Evolutionary conservation across 37 sponge, comb jelly and placozoan genomes (phyloP), one percentile per base, ranked within the genome.

Genomic region (Geodia barretti): DNA sequence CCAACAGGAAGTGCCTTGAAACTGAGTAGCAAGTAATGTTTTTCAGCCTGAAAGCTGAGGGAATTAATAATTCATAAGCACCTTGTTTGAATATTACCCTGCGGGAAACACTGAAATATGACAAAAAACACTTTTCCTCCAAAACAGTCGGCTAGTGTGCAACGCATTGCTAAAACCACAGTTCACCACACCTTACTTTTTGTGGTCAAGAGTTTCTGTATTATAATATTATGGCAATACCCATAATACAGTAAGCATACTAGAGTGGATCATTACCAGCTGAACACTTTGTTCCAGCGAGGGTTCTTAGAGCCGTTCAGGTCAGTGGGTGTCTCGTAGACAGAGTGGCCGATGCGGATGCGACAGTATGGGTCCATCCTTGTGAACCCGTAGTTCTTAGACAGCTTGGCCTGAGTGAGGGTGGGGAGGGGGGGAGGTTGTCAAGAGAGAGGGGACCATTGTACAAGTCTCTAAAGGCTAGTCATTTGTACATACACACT

Each of bases 311-410:
- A 92, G 11, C 95, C 99, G 80, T 96, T 96, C 17, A 76, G 42
- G 35, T 90, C 91, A 23, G 97, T 86, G 4, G 90, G 93, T 37
- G 97, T 96, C 80, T 96, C 97, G 69, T 84, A 87, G 43, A 96
- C 97, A 43, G 86, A 76, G 73, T 98, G 97, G 4, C 99, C 99
- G n/a, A 98, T 79, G 9, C 92, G 74, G 1, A 98, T 62, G 0
- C 97, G 81, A 62, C 97, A 96, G 87, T 94, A 98, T 1, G 99
- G 99, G 67, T 98, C 99, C 99, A 98, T 98, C 30, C 95, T 80
- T 23, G 95, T 92, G 24, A 92, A 41, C 0, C 95, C 95, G 81
- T 97, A 97, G 79, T 94, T 97, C 89, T 92, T 97, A 41, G 43
- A 81, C 80, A 97, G 82, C 42, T 90, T 84, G 14, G 93, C 95